These are phyloP conservation scores for Cephalopholis sonnerati DNA, from an alignment of 2,113 vertebrate genomes.

Conservation along the genomic window DNA sequence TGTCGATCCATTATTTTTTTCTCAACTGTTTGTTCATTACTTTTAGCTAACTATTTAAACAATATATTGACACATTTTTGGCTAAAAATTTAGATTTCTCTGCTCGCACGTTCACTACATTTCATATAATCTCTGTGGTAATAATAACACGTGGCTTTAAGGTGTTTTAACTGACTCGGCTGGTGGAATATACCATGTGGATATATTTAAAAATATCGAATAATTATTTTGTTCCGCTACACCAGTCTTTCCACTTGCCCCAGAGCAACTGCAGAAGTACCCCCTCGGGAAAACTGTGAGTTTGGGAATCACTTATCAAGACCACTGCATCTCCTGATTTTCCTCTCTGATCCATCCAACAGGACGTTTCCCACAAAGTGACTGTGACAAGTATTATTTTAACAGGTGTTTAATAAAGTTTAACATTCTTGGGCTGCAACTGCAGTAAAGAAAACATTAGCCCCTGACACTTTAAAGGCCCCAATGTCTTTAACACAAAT, in stretches of 20 bases:
- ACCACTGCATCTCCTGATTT: conserved; percentile 6
- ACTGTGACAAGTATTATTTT: conserved; percentile 32
- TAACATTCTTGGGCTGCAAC: conserved; percentile 49
- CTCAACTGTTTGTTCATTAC: background rate
- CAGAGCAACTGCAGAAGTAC: background rate
- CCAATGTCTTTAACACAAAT: conserved; percentile 31
- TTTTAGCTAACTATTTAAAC: background rate
- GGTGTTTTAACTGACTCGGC: background rate
- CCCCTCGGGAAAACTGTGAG: background rate
- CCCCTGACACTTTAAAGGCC: conserved; percentile 31
- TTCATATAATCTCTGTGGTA: background rate
- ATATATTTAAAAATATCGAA: background rate
- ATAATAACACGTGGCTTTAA: background rate
- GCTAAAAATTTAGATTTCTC: background rate
- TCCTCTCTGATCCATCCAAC: conserved; percentile 19
- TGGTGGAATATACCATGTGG: background rate
- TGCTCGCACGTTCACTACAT: background rate
- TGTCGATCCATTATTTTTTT: background rate
- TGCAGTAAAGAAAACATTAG: conserved; percentile 54
- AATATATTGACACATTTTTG: background rate
- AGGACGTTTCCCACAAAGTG: conserved; percentile 30
- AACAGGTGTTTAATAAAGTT: conserved; percentile 60
- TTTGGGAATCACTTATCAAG: conserved; percentile 4
- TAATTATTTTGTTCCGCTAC: background rate
- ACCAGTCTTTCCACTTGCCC: background rate